Evolutionary conservation across 2,888 invertebrate genomes (phyloP).

Genomic region (Melieria picta): DNA sequence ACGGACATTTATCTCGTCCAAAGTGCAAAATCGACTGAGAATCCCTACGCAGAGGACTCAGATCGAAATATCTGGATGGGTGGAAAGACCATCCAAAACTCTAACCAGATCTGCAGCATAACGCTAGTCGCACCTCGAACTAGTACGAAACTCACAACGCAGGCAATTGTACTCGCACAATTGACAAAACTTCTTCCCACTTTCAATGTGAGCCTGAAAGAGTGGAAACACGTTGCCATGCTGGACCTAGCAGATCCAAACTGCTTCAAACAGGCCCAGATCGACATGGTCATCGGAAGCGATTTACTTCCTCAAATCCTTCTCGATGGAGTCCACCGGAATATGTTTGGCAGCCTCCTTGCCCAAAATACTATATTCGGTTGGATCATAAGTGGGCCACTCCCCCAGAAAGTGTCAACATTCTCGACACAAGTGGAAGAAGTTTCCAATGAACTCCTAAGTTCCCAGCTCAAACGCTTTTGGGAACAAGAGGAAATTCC

Average conservation of each 20-base stretch:
- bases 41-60: too few relatives aligned
- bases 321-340: conserved; percentile 11
- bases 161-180: too few relatives aligned
- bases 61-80: too few relatives aligned
- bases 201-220: too few relatives aligned
- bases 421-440: conserved; percentile 19
- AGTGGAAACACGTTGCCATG: too few relatives aligned
- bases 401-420: conserved; percentile 6
- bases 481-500: conserved; percentile 25
- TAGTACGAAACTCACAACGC: too few relatives aligned
- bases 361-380: conserved; percentile 28
- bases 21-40: too few relatives aligned
- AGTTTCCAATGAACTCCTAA: neutral
- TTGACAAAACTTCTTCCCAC: too few relatives aligned
- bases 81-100: too few relatives aligned
- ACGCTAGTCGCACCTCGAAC: too few relatives aligned
- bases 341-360: neutral
- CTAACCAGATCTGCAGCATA: too few relatives aligned
- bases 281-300: conserved; percentile 29
- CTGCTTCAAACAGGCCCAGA: conserved; percentile 1
- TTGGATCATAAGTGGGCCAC: conserved; percentile 27
- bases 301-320: conserved; percentile 22
- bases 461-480: conserved; percentile 7
- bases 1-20: too few relatives aligned
- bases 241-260: neutral